Conservation (phyloP, 1,140 invertebrate species). For the Drosophila repleta region DNA sequence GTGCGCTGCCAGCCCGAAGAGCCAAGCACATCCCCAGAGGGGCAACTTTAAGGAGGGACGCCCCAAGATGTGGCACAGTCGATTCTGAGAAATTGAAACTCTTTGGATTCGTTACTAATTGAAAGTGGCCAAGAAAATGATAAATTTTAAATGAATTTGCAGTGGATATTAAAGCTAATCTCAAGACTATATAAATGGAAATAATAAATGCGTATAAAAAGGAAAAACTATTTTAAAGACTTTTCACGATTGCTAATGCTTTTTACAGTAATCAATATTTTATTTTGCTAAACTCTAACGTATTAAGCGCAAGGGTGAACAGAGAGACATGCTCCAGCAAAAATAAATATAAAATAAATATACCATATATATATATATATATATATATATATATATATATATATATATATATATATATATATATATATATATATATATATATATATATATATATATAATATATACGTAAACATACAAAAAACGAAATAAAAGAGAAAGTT, state of each 20-base stretch:
- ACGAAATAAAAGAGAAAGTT: slow-evolving; percentile 41
- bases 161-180: slow-evolving; percentile 21
- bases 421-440: neutral
- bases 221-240: no score
- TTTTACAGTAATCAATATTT: no score
- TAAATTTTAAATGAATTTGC: neutral
- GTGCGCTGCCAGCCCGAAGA: slow-evolving; percentile 4
- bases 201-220: no score
- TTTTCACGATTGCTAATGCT: no score
- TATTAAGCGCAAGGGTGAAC: slow-evolving; percentile 21
- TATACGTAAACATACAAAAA: slow-evolving; percentile 33
- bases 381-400: neutral
- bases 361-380: neutral
- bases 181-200: no score
- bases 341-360: slow-evolving; percentile 23
- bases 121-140: neutral
- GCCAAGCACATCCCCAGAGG: slow-evolving; percentile 8
- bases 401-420: neutral
- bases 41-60: no score
- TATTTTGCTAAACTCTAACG: neutral
- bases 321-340: neutral
- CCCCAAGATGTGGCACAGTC: neutral
- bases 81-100: neutral
- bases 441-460: neutral
- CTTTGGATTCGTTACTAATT: neutral